Evolutionary conservation across 2,888 invertebrate genomes (phyloP), one percentile per base, ranked within the genome.

Genomic region (Drosophila subsilvestris): DNA sequence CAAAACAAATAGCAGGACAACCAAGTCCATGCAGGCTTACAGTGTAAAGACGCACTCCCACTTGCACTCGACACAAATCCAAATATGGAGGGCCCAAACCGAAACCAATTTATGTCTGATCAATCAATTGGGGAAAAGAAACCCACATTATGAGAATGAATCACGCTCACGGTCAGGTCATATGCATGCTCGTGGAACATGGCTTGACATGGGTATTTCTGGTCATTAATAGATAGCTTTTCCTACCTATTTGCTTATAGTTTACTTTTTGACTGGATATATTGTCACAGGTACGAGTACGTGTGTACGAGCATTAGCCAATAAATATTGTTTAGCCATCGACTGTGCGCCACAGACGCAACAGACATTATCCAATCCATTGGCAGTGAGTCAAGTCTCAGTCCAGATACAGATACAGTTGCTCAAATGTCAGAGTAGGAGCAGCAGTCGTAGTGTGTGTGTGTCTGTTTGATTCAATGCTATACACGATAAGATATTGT

Each of bases 401-500:
- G 27, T 8, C 9, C 27, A 9, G 25, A 25, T n/a, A 37, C n/a
- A 29, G 14, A 37, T n/a, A 37, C n/a, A 37, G 37, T 37, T 37
- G n/a, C 37, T 37, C n/a, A 37, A 37, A 37, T 37, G 14, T 37
- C 37, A 37, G 37, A 37, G 37, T 32, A 9, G 9, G 1, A 3
- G 12, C 1, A 32, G 1, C n/a, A 29, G 17, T 25, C 7, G 44
- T 37, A 43, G 6, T 68, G n/a, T 54, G 49, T 25, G 18, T 49
- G 44, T 49, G 10, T 54, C 25, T 59, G 48, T 73, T 60, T 71
- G 82, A 82, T 74, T 86, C 70, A 87, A 80, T 81, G 85, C 63
- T 62, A 58, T 50, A 18, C 20, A 63, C 76, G 87, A 82, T 82
- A 85, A 82, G 87, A 82, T 82, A 81, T 65, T 71, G 77, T 58